Conservation (phyloP, 2,113 vertebrate species). For the Tetraodon nigroviridis region DNA sequence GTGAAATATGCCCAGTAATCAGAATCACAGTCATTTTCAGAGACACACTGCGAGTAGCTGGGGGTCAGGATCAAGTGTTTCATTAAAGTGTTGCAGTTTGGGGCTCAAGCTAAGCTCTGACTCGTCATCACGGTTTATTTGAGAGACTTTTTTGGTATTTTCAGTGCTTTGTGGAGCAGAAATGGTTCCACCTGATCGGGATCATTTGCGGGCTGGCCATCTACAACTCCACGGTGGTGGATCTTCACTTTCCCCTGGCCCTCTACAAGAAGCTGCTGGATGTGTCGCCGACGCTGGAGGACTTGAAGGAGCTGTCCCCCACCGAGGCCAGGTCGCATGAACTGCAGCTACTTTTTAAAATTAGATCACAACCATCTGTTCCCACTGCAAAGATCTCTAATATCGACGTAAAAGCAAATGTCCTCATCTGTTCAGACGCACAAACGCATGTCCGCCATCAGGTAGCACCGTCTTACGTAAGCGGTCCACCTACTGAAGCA, state of each 20-base stretch:
- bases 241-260: constrained; percentile 91
- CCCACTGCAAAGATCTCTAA: no score
- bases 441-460: no score
- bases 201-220: constrained; percentile 94
- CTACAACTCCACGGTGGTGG: constrained; percentile 96
- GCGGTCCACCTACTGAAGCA: neutral
- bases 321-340: constrained; percentile 86
- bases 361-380: no score
- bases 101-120: neutral
- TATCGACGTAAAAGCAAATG: neutral
- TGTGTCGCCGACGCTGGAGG: constrained; percentile 81
- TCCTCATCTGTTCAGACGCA: neutral
- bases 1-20: neutral
- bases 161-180: constrained; percentile 96
- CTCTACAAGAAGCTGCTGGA: constrained; percentile 94
- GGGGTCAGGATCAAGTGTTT: neutral
- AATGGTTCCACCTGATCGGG: constrained; percentile 96
- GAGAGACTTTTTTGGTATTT: neutral
- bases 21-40: neutral
- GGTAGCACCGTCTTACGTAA: constrained; percentile 14
- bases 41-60: neutral
- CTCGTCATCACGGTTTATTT: neutral
- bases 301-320: constrained; percentile 92
- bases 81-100: neutral
- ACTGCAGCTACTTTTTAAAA: no score